A percentile compares a stretch with the other conserved stretches of the same genome.
These are phyloP conservation scores for Ctenopoma multispine DNA, from an alignment of 2,797 vertebrate species.

Conservation along the genomic window DNA sequence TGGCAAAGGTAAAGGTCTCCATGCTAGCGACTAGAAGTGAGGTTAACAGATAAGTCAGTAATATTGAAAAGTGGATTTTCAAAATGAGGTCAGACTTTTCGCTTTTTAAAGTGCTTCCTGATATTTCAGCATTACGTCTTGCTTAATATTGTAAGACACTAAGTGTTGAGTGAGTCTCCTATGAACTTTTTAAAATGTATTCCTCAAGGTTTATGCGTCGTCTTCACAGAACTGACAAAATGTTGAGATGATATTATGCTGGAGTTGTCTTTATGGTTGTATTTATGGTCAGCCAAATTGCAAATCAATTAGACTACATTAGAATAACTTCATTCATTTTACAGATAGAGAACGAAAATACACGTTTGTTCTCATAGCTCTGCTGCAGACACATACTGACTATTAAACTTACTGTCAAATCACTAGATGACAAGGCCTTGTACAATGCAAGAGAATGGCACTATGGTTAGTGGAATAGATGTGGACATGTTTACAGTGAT, in stretches of 20 bases:
- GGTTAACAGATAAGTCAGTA: slow-evolving; percentile 69
- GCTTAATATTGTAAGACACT: slow-evolving; percentile 47
- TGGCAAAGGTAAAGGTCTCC: slow-evolving; percentile 3
- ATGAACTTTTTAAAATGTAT: slow-evolving; percentile 43
- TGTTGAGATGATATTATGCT: slow-evolving; percentile 27
- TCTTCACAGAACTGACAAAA: not conserved
- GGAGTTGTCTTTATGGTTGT: slow-evolving; percentile 30
- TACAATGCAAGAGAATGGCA: not conserved
- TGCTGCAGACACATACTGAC: not conserved
- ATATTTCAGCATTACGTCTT: slow-evolving; percentile 53
- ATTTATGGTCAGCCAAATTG: not conserved
- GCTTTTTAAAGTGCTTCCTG: slow-evolving; percentile 55
- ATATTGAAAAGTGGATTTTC: slow-evolving; percentile 67
- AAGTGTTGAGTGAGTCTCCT: no score
- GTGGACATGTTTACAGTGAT: not conserved
- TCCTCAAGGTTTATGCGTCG: slow-evolving; percentile 22
- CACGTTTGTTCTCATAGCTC: not conserved
- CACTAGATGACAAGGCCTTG: not conserved
- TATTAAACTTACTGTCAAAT: not conserved
- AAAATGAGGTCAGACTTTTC: slow-evolving; percentile 64
- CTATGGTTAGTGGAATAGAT: not conserved
- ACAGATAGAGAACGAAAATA: not conserved
- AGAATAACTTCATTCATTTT: not conserved
- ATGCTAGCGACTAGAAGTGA: slow-evolving; percentile 51
- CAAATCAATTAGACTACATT: slow-evolving; percentile 1